phyloP scores from a whole-genome alignment of 2,797 vertebrate genomes.

The Molothrus aeneus region DNA sequence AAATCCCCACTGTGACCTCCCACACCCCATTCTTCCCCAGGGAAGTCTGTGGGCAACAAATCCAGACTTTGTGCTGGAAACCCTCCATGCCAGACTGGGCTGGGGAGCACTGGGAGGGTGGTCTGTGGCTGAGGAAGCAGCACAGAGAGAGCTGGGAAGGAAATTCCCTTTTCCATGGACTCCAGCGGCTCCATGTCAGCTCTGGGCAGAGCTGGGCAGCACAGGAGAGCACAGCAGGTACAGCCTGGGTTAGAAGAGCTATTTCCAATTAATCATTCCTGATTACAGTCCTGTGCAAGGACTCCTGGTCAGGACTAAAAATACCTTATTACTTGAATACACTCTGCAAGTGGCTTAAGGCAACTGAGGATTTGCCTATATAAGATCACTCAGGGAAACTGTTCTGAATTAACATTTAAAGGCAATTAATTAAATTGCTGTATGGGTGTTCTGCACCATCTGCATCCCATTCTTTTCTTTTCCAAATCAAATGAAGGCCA shows the following conservation, averaged over 20 bases:
- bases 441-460: not conserved
- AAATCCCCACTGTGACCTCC: not conserved
- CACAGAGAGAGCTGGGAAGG: fast-evolving
- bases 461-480: not conserved
- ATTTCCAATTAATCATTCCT: conserved; percentile 21
- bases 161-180: not conserved
- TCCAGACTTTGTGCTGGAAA: not conserved
- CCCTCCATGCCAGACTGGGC: not conserved
- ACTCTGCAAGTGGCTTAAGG: not conserved
- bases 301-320: not conserved
- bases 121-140: not conserved
- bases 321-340: not conserved
- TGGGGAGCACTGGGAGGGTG: not conserved
- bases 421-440: conserved; percentile 22
- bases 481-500: not conserved
- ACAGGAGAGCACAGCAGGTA: not conserved
- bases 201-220: not conserved
- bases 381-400: conserved; percentile 16
- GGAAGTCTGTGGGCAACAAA: not conserved
- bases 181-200: fast-evolving
- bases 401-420: conserved; percentile 25
- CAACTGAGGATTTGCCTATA: not conserved
- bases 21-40: not conserved
- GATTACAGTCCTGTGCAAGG: not conserved
- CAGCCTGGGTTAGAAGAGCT: not conserved